phyloP scores from a whole-genome alignment of 2,888 invertebrate species.

The Linnaemya vulpina region DNA sequence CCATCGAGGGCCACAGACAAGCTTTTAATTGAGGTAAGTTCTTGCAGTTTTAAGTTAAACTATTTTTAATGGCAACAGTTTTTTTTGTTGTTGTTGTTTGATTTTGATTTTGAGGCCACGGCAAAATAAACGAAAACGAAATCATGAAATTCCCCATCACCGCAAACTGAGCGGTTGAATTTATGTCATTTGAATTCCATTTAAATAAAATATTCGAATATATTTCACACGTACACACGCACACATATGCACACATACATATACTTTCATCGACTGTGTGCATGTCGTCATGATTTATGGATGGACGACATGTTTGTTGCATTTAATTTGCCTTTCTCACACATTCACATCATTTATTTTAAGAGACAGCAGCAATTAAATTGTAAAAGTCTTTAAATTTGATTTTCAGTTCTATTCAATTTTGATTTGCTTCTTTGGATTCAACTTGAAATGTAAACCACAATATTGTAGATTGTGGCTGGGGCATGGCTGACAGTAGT shows the following conservation, averaged over 20 bases:
- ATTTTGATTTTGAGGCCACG: not conserved
- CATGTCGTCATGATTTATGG: constrained; percentile 7
- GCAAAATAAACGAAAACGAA: not conserved
- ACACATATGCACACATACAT: too few species aligned
- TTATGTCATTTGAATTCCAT: constrained; percentile 24
- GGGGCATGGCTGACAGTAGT: not conserved
- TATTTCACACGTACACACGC: not conserved
- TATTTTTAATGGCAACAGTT: not conserved
- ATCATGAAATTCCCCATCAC: constrained; percentile 16
- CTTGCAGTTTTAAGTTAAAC: not conserved
- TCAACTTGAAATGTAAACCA: constrained; percentile 43
- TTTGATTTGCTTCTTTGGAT: constrained; percentile 25
- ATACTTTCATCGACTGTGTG: too few species aligned
- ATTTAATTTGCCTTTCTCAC: constrained; percentile 20
- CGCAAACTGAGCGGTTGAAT: constrained; percentile 14
- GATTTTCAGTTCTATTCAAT: constrained; percentile 23
- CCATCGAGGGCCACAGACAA: constrained; percentile 37
- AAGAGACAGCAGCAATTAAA: constrained; percentile 15
- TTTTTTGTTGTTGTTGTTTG: too few species aligned
- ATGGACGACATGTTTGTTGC: constrained; percentile 14
- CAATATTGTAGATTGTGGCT: constrained; percentile 52
- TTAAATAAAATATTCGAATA: constrained; percentile 6
- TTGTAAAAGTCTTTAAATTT: constrained; percentile 37
- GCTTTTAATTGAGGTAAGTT: constrained; percentile 78
- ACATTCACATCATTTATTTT: constrained; percentile 22